phyloP scores from a whole-genome alignment of 2,797 vertebrate genomes.

The Hypotaenidia okinawae region DNA sequence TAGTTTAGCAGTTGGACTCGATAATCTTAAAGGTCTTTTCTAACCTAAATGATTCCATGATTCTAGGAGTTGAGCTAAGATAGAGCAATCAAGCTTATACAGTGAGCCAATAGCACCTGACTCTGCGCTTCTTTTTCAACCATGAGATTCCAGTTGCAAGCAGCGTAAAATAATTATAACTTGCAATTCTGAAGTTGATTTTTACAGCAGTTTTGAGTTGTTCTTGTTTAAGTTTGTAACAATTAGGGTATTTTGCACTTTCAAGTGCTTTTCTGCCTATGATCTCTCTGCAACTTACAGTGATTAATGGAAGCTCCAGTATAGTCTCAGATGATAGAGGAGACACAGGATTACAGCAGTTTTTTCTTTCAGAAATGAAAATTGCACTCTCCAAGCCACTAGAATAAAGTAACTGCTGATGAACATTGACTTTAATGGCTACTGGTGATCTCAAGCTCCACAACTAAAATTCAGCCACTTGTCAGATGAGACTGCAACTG shows the following conservation, averaged over 20 bases:
- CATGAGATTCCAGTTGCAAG: not conserved
- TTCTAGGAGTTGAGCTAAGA: not conserved
- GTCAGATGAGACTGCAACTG: not conserved
- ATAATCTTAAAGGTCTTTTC: no score
- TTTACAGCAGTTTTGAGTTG: not conserved
- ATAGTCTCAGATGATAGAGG: not conserved
- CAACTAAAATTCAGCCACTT: constrained; percentile 20
- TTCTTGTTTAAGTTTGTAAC: not conserved
- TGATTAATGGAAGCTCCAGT: constrained; percentile 38
- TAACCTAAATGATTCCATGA: no score
- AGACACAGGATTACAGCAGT: constrained; percentile 17
- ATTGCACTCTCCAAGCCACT: constrained; percentile 40
- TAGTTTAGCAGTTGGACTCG: no score
- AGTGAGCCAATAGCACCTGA: not conserved
- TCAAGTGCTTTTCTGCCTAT: not conserved
- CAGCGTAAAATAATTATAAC: not conserved
- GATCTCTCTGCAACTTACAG: not conserved
- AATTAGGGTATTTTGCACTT: not conserved
- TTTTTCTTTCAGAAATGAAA: constrained; percentile 59
- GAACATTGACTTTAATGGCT: constrained; percentile 29
- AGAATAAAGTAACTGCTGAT: constrained; percentile 51
- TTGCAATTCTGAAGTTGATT: not conserved
- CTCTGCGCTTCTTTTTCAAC: not conserved
- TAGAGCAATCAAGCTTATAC: not conserved
- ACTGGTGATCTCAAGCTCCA: not conserved